A percentile compares a stretch with the other conserved stretches of the same genome.
These are phyloP conservation scores for Sebastiscus tertius DNA, from an alignment of 2,797 vertebrate species.

Conservation along the genomic window DNA sequence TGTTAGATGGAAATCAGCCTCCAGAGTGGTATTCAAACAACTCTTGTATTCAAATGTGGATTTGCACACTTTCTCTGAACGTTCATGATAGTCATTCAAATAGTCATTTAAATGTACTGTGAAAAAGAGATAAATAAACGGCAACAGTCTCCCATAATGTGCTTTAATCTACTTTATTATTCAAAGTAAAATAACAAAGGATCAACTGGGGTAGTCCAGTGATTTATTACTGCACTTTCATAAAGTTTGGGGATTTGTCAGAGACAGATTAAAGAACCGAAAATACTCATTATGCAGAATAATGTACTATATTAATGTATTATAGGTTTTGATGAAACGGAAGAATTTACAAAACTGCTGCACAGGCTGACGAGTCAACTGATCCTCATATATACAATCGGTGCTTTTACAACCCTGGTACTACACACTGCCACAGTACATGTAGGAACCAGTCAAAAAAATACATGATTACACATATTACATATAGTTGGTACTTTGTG, in stretches of 20 bases:
- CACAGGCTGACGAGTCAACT: background rate
- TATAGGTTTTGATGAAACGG: background rate
- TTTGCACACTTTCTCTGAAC: background rate
- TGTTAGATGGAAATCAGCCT: slow-evolving; percentile 54
- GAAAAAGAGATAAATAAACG: background rate
- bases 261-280: background rate
- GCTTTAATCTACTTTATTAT: background rate
- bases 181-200: background rate
- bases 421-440: background rate
- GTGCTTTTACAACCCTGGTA: background rate
- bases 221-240: background rate
- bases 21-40: background rate
- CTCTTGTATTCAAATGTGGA: slow-evolving; percentile 46
- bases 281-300: background rate
- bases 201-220: background rate
- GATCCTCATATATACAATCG: background rate
- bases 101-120: background rate
- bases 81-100: background rate
- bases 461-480: background rate
- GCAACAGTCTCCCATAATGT: background rate
- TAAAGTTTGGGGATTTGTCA: background rate
- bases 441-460: background rate
- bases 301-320: background rate
- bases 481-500: too few relatives aligned
- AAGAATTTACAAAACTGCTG: background rate